Evolutionary conservation across 2,888 invertebrate genomes (phyloP).

Genomic region (Spodoptera exigua): DNA sequence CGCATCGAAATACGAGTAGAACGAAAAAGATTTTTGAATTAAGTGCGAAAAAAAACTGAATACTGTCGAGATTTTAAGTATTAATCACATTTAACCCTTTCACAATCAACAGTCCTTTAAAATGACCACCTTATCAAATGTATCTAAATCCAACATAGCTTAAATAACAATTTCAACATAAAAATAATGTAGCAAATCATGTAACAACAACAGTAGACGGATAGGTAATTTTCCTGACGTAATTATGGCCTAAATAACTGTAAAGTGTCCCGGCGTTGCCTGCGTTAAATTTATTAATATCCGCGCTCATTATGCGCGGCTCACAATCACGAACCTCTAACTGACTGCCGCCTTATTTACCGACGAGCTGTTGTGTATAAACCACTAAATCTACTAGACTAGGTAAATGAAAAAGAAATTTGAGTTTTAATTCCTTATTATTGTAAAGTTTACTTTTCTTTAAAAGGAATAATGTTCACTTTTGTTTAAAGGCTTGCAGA

Average conservation of each 20-base stretch:
- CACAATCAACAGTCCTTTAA: not conserved
- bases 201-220: constrained; percentile 55
- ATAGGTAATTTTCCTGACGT: constrained; percentile 66
- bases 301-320: constrained; percentile 74
- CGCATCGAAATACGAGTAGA: too few species aligned
- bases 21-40: too few species aligned
- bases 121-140: not conserved
- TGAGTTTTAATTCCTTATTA: too few species aligned
- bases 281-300: constrained; percentile 80
- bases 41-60: too few species aligned
- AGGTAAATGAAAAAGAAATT: constrained; percentile 12
- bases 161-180: constrained; percentile 20
- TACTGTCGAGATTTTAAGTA: too few species aligned
- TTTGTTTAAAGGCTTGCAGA: not conserved
- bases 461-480: too few species aligned
- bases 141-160: not conserved
- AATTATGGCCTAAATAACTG: constrained; percentile 81
- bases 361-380: constrained; percentile 67
- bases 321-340: constrained; percentile 84
- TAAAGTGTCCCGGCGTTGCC: constrained; percentile 71
- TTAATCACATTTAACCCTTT: too few species aligned
- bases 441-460: too few species aligned
- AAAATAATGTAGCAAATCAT: constrained; percentile 57
- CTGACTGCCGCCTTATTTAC: constrained; percentile 87
- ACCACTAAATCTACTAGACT: constrained; percentile 64